phyloP scores from a whole-genome alignment of 2,888 invertebrate species.

The Leptinotarsa haldemani region DNA sequence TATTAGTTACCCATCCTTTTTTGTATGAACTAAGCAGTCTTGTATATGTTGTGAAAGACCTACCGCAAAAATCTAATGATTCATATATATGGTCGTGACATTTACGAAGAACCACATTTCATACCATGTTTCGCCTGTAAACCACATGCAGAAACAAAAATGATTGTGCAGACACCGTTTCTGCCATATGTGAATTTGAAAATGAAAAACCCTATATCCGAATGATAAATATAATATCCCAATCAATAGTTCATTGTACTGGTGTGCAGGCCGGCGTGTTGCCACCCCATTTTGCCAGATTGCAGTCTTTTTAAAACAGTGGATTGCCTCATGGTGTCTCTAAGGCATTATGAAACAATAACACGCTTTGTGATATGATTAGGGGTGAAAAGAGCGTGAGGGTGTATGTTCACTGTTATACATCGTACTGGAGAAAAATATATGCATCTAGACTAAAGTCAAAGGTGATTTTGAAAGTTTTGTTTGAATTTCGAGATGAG shows the following conservation, averaged over 20 bases:
- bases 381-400: background rate
- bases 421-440: no score
- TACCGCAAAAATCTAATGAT: no score
- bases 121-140: background rate
- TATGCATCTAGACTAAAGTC: no score
- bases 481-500: no score
- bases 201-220: slow-evolving; percentile 16
- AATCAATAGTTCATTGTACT: slow-evolving; percentile 37
- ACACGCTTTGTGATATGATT: slow-evolving; percentile 19
- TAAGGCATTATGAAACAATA: slow-evolving; percentile 42
- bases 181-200: slow-evolving; percentile 30
- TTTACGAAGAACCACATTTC: no score
- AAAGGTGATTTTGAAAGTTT: no score
- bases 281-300: slow-evolving; percentile 30
- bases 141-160: background rate
- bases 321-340: slow-evolving; percentile 44
- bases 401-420: background rate
- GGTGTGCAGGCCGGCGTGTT: slow-evolving; percentile 25
- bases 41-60: no score
- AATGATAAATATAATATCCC: slow-evolving; percentile 34
- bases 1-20: no score
- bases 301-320: slow-evolving; percentile 39
- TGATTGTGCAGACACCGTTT: slow-evolving; percentile 2
- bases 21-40: no score
- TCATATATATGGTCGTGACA: no score